Percentiles rank a stretch among this genome's conserved stretches.
Evolutionary conservation across 2,888 invertebrate species (phyloP).

Genomic region (Myopa testacea): DNA sequence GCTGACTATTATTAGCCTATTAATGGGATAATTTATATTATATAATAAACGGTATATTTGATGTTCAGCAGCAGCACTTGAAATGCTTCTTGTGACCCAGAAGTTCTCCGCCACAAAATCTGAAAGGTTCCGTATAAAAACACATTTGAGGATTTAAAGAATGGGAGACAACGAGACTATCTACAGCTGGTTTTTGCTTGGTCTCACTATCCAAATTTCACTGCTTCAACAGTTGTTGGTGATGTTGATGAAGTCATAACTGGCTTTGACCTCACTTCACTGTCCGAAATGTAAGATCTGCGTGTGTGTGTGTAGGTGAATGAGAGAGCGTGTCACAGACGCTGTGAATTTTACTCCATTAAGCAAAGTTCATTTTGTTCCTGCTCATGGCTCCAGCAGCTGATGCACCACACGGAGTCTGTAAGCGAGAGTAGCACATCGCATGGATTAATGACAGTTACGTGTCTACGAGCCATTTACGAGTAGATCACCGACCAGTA

Average conservation of each 20-base stretch:
- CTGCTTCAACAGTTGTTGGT: no score
- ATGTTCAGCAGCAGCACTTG: no score
- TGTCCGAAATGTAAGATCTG: background rate
- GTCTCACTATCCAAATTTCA: no score
- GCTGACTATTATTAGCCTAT: no score
- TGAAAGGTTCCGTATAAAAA: no score
- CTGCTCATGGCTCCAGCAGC: slow-evolving; percentile 14
- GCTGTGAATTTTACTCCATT: slow-evolving; percentile 48
- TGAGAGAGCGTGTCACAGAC: slow-evolving; percentile 14
- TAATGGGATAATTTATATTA: no score
- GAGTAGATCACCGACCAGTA: no score
- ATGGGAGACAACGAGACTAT: no score
- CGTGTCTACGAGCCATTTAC: background rate
- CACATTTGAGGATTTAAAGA: no score
- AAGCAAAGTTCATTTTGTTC: slow-evolving; percentile 37
- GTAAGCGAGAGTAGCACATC: slow-evolving; percentile 14
- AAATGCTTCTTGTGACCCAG: no score
- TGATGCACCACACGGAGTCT: background rate
- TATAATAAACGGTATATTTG: no score
- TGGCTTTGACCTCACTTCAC: background rate
- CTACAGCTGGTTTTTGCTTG: background rate
- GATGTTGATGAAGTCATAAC: background rate
- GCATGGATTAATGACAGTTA: slow-evolving; percentile 28
- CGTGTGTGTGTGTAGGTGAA: background rate
- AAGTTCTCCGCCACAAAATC: no score